Conservation (phyloP, 2,113 vertebrate genomes). For the Aythya baeri region DNA sequence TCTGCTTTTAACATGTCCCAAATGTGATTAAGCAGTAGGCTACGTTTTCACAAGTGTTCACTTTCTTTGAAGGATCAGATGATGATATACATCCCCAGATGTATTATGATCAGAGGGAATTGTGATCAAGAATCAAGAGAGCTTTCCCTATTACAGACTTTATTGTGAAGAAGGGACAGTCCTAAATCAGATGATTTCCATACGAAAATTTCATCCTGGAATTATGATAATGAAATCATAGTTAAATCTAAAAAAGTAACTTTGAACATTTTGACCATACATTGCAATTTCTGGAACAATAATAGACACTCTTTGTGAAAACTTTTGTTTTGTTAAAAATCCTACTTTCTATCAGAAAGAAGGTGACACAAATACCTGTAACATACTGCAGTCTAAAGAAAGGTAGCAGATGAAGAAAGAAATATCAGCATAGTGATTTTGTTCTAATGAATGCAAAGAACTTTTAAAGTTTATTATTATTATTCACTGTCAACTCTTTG, state of each 20-base stretch:
- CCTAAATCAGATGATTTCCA: rapidly evolving
- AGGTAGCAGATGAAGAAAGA: neutral
- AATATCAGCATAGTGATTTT: neutral
- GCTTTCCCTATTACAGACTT: neutral
- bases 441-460: neutral
- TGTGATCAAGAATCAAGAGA: neutral
- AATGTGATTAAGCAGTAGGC: neutral
- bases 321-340: neutral
- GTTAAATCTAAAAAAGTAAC: neutral
- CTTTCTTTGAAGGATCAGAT: neutral
- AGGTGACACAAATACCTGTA: neutral
- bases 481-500: neutral
- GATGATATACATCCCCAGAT: neutral
- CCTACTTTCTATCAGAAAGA: neutral
- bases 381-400: neutral
- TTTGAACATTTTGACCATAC: neutral
- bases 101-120: neutral
- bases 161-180: neutral
- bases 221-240: neutral
- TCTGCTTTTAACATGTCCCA: neutral
- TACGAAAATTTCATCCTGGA: neutral
- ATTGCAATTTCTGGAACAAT: neutral
- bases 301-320: neutral
- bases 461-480: neutral
- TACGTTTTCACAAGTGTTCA: neutral